These are phyloP conservation scores for Megaleporinus macrocephalus DNA, from an alignment of 2,113 vertebrate species.

Conservation along the genomic window DNA sequence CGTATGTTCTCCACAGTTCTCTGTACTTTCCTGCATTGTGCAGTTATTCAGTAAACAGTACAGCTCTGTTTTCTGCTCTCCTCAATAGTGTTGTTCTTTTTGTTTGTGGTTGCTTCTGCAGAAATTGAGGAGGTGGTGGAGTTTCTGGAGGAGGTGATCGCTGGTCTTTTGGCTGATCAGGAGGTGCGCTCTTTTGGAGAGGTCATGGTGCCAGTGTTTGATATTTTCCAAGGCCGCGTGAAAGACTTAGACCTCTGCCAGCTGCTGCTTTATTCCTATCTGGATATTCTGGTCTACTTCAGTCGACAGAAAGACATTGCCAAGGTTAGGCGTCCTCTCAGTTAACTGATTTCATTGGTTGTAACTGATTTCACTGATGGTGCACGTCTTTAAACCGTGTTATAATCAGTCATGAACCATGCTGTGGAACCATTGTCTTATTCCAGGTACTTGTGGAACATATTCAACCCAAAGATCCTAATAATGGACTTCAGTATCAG, in stretches of 20 bases:
- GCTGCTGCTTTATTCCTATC: conserved; percentile 87
- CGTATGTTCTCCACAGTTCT: conserved; percentile 80
- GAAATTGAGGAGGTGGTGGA: conserved; percentile 89
- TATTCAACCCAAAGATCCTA: conserved; percentile 93
- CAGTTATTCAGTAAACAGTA: too few relatives aligned
- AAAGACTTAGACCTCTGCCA: conserved; percentile 94
- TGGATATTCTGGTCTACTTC: conserved; percentile 95
- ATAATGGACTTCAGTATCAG: conserved; percentile 94
- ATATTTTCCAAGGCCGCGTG: conserved; percentile 85
- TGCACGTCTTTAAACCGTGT: not conserved
- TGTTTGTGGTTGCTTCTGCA: conserved; percentile 60
- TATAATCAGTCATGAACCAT: not conserved
- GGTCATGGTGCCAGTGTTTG: conserved; percentile 92
- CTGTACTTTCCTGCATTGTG: too few relatives aligned
- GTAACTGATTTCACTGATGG: too few relatives aligned
- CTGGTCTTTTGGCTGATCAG: conserved; percentile 85
- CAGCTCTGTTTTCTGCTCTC: not conserved
- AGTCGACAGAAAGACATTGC: conserved; percentile 91
- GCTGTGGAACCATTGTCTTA: not conserved
- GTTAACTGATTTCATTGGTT: not conserved
- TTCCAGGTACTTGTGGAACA: conserved; percentile 89
- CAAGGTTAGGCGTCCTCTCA: conserved; percentile 77
- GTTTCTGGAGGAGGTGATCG: conserved; percentile 91
- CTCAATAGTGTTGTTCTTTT: conserved; percentile 14
- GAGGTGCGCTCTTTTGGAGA: conserved; percentile 94